These are phyloP conservation scores for Mesorhabditis belari DNA, from an alignment of 2,888 invertebrate genomes.

Conservation along the genomic window DNA sequence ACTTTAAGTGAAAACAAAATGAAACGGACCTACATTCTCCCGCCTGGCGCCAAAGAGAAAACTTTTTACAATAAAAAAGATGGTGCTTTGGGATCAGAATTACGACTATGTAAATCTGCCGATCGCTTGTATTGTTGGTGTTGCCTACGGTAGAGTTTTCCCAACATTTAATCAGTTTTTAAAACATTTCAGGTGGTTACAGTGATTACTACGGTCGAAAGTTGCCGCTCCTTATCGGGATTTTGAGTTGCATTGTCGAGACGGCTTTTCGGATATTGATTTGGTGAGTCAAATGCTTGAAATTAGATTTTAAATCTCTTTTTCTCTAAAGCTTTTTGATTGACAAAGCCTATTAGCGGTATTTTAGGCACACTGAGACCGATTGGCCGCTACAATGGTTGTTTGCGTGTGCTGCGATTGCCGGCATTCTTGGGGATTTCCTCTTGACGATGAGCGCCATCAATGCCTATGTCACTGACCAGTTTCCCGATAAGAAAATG, in stretches of 20 bases:
- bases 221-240: conserved; percentile 33
- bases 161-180: not conserved
- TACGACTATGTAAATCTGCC: conserved; percentile 48
- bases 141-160: conserved; percentile 38
- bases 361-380: conserved; percentile 21
- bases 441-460: conserved; percentile 44
- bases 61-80: conserved; percentile 44
- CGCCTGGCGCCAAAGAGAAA: conserved; percentile 21
- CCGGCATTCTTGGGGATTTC: conserved; percentile 43
- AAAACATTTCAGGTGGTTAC: conserved; percentile 26
- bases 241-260: conserved; percentile 29
- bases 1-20: conserved; percentile 36
- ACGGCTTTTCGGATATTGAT: conserved; percentile 14
- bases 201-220: conserved; percentile 42
- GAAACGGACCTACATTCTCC: conserved; percentile 32
- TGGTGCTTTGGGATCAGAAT: conserved; percentile 48
- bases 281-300: not conserved
- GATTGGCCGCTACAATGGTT: conserved; percentile 33
- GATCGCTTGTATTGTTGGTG: conserved; percentile 39
- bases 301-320: not conserved
- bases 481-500: conserved; percentile 36
- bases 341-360: not conserved
- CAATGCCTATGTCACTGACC: conserved; percentile 44
- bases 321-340: not conserved
- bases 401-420: conserved; percentile 22